These are phyloP conservation scores for Stictocephala bisonia DNA, from an alignment of 2,888 invertebrate species.

Conservation along the genomic window DNA sequence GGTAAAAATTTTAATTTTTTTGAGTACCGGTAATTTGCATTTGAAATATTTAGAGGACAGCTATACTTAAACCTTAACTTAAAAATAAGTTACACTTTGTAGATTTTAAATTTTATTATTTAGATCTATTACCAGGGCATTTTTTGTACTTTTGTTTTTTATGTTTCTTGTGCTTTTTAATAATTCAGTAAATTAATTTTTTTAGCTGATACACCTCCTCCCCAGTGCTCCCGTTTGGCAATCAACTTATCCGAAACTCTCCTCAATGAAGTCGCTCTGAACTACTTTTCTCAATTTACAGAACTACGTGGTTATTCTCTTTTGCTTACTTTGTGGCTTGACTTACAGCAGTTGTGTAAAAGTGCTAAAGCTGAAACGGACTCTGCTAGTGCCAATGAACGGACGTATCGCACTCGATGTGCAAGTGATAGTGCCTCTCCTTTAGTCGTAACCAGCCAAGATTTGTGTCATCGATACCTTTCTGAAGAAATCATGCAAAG, in stretches of 20 bases:
- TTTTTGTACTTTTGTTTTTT: too few species aligned
- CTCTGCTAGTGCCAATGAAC: neutral
- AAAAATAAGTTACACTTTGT: too few species aligned
- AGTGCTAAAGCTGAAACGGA: neutral
- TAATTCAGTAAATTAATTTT: too few species aligned
- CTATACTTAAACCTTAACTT: too few species aligned
- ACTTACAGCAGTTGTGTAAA: constrained; percentile 71
- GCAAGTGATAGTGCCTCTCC: constrained; percentile 16
- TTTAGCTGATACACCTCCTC: constrained; percentile 28
- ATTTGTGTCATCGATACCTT: constrained; percentile 41
- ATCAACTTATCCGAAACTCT: constrained; percentile 81
- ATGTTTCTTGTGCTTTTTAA: too few species aligned
- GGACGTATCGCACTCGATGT: too few species aligned
- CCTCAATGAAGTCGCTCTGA: constrained; percentile 80
- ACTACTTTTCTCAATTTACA: constrained; percentile 88
- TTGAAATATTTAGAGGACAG: too few species aligned
- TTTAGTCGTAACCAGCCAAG: neutral
- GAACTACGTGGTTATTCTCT: constrained; percentile 76
- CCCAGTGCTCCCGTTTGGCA: constrained; percentile 72
- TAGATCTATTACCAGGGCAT: too few species aligned
- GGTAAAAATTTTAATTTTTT: too few species aligned
- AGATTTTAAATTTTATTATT: too few species aligned
- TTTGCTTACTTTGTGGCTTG: constrained; percentile 80
- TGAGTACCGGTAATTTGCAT: too few species aligned
- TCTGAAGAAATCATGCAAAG: constrained; percentile 50